Evolutionary conservation across 2,797 vertebrate species (phyloP), one percentile per base, ranked within the genome.

Genomic region (Melanotaenia trifasciata): DNA sequence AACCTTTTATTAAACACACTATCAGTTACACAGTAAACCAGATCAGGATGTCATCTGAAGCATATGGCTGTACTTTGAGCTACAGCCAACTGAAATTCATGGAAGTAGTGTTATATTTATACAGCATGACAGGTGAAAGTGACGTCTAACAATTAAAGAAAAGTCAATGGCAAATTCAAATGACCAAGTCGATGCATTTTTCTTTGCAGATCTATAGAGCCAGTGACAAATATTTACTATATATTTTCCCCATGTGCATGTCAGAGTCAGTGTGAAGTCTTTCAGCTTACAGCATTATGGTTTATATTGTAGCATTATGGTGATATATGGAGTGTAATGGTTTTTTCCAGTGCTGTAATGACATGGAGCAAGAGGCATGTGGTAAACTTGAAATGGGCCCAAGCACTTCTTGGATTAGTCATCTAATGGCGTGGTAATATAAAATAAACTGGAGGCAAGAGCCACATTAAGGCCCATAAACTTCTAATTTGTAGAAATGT

Each of bases 381-480:
- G 35, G 26, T 60, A 26, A 72, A 73, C 71, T 69, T 62, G 36
- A 69, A 2, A 22, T 58, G 32, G 74, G 72, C 58, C 69, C 65
- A 67, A 58, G 47, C 16, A 22, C 38, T 57, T 78, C 54, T 60
- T 45, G 45, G 67, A 70, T 81, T 58, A 75, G 32, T 75, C 67
- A 64, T 70, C 57, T 61, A 66, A 79, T 51, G 28, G 59, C 35
- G 1, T 59, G 20, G 28, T 43, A n/a, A 57, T 56, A 47, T 16
- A 43, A 22, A 45, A 30, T 24, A 9, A 43, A 40, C 1, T 54
- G n/a, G n/a, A n/a, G 45, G 50, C 32, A 67, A 72, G 47, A 67
- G 50, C 16, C 47, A 26, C 13, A 1, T 53, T 32, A 47, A 61
- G 58, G 11, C 32, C 14, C 13, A 13, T 67, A 50, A 60, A 74